These are phyloP conservation scores for Cavia porcellus DNA, from an alignment of 2,113 vertebrate genomes.

Conservation along the genomic window DNA sequence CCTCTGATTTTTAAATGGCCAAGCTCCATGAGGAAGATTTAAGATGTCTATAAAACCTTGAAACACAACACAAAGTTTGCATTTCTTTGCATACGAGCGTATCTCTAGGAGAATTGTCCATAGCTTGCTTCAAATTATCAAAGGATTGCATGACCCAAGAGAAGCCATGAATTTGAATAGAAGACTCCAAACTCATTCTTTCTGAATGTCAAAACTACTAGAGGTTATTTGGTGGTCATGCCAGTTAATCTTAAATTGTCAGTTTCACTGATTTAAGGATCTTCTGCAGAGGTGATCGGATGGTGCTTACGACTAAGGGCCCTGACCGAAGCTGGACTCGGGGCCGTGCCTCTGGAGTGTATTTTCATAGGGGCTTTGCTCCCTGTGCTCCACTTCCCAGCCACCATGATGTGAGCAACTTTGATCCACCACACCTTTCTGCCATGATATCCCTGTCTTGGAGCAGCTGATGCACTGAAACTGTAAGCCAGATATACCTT, in stretches of 20 bases:
- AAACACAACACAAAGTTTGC: not conserved
- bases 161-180: not conserved
- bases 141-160: not conserved
- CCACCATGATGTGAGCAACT: not conserved
- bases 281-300: not conserved
- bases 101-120: not conserved
- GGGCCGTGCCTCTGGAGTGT: no score
- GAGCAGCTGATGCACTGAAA: not conserved
- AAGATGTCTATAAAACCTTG: not conserved
- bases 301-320: not conserved
- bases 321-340: fast-evolving
- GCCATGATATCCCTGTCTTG: not conserved
- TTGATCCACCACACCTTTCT: not conserved
- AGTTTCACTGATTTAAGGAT: not conserved
- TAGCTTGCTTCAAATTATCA: not conserved
- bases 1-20: not conserved
- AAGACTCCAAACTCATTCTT: not conserved
- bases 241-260: not conserved
- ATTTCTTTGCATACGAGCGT: not conserved
- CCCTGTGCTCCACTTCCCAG: not conserved
- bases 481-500: not conserved
- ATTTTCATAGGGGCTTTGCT: not conserved
- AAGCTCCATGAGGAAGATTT: not conserved
- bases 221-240: not conserved
- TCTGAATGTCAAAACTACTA: not conserved